Conservation (phyloP, 37 sponge, comb jelly and placozoan species). For the Ianthella basta region DNA sequence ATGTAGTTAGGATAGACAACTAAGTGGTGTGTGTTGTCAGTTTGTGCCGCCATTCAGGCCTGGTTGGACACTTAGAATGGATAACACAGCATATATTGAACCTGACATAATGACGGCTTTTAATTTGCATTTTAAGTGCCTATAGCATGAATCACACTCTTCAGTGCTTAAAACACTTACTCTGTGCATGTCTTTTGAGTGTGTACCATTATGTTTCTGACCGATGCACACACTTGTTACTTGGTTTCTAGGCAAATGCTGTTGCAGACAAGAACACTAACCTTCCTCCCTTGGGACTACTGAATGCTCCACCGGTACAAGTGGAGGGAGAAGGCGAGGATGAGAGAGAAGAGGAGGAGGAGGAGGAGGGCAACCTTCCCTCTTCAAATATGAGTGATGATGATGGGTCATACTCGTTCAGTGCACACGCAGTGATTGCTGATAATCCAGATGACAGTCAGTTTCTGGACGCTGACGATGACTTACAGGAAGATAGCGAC, state of each 20-base stretch:
- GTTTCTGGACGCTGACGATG: neutral
- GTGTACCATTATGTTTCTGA: constrained; percentile 9
- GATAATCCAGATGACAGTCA: neutral
- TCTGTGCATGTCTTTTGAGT: neutral
- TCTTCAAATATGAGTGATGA: no score
- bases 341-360: constrained; percentile 29
- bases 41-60: no score
- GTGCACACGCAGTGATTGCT: neutral
- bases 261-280: constrained; percentile 25
- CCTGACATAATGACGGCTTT: no score
- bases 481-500: neutral
- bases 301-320: neutral
- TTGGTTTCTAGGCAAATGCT: constrained; percentile 37
- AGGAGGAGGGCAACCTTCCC: neutral
- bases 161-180: no score
- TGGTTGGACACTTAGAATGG: no score
- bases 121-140: no score
- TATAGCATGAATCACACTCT: no score
- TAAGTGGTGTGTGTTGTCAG: no score
- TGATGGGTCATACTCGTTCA: constrained; percentile 26
- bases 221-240: no score
- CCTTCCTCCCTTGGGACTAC: neutral
- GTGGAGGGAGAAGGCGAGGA: constrained; percentile 36
- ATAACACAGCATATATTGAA: no score
- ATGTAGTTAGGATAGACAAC: neutral